Conservation (phyloP, 2,888 invertebrate genomes). For the Leptinotarsa juncta region DNA sequence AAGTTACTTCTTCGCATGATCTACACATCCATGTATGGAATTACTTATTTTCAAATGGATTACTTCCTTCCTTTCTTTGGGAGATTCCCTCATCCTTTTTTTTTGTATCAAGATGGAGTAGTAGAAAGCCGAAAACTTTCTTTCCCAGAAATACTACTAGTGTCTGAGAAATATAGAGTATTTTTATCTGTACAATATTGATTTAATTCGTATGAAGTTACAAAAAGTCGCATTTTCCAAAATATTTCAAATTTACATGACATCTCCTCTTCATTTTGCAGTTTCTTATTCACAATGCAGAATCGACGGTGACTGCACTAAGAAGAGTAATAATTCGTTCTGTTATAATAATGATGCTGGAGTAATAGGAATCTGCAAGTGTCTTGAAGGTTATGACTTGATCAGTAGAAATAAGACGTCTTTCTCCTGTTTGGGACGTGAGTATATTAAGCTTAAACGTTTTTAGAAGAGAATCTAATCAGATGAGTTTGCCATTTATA, state of each 20-base stretch:
- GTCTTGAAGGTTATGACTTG: slow-evolving; percentile 62
- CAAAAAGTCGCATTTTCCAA: not conserved
- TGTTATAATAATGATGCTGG: slow-evolving; percentile 59
- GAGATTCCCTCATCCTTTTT: no score
- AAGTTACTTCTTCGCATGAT: no score
- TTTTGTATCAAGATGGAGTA: no score
- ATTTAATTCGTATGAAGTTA: no score
- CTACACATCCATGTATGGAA: no score
- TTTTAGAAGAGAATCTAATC: no score
- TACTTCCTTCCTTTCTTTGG: no score
- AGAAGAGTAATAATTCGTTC: slow-evolving; percentile 55
- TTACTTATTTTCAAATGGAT: no score
- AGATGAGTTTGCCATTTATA: no score
- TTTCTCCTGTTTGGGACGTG: slow-evolving; percentile 64
- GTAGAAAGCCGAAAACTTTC: no score
- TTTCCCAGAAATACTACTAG: not conserved
- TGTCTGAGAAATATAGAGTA: not conserved
- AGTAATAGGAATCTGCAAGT: slow-evolving; percentile 61
- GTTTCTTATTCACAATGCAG: slow-evolving; percentile 53
- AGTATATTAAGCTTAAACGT: slow-evolving; percentile 33
- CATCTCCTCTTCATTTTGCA: slow-evolving; percentile 35
- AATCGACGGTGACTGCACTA: slow-evolving; percentile 56
- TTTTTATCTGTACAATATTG: no score
- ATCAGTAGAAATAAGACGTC: slow-evolving; percentile 60
- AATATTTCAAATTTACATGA: not conserved